Evolutionary conservation across 2,888 invertebrate genomes (phyloP), one percentile per base, ranked within the genome.

Genomic region (Nineta flava): DNA sequence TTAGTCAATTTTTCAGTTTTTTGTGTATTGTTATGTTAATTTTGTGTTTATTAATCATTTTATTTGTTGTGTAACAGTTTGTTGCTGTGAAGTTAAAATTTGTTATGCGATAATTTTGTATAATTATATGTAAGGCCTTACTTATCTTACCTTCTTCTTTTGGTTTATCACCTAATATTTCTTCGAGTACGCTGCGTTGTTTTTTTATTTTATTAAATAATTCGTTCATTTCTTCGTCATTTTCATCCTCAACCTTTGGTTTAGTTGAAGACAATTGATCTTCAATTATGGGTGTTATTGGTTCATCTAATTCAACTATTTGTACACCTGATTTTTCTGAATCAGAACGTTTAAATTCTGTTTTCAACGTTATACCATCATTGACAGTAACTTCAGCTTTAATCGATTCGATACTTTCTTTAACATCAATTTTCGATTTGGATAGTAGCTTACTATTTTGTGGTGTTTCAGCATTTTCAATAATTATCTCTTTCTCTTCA

Each of bases 181-280:
- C 81, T 57, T 78, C 80, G 59, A 83, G 71, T 58, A 80, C 75
- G 65, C 77, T 81, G 63, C 82, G 74, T 64, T 83, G 82, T 59
- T 74, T 74, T 62, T 79, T 74, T 55, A 81, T 78, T 58, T 79
- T 73, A 62, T 68, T 73, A 46, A 83, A 67, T 51, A 83, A 68
- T 52, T 73, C 77, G 63, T 80, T 79, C 57, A 81, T 65, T 56
- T 75, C 75, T 49, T 75, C 74, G 13, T 65, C 63, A 49, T 68
- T 69, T 50, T 75, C 76, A 51, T 75, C 75, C 51, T 68, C 69
- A 10, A 71, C 66, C 3, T 35, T 21, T 9, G 44, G 21, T 21
- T n/a, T 17, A 26, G 12, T 2, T 31, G 38, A 13, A 17, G 43
- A 16, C 5, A 13, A 17, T 47, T 48, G 26, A 16, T 52, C 52